Conservation (phyloP, 37 sponge, comb jelly and placozoan genomes). For the Halichondria panicea region DNA sequence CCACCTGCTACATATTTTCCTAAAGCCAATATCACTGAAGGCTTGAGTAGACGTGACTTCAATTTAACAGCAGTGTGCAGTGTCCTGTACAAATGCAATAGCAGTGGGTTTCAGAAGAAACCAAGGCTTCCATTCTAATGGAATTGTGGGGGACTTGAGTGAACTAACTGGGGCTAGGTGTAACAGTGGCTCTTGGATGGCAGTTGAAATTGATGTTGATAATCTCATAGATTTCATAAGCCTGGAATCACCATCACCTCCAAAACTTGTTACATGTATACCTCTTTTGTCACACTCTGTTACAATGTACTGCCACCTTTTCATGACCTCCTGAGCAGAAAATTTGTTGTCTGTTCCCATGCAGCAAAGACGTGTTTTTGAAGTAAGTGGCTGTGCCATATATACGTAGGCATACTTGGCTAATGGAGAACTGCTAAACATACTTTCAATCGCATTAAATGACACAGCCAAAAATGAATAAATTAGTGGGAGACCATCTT, state of each 20-base stretch:
- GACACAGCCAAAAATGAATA: slow-evolving; percentile 20
- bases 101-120: slow-evolving; percentile 17
- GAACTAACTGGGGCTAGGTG: neutral
- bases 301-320: neutral
- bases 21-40: slow-evolving; percentile 34
- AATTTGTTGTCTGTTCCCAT: slow-evolving; percentile 34
- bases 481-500: slow-evolving; percentile 6
- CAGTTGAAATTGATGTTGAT: neutral
- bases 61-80: slow-evolving; percentile 45
- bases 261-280: slow-evolving; percentile 36
- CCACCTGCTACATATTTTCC: slow-evolving; percentile 32
- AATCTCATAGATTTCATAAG: slow-evolving; percentile 34
- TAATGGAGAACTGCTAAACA: neutral
- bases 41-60: slow-evolving; percentile 31
- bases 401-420: slow-evolving; percentile 49
- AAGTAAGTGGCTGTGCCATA: slow-evolving; percentile 34
- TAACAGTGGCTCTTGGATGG: neutral
- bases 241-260: slow-evolving; percentile 49
- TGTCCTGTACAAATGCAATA: slow-evolving; percentile 46
- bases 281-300: slow-evolving; percentile 36
- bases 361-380: slow-evolving; percentile 22
- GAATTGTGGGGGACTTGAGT: slow-evolving; percentile 11
- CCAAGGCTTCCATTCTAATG: slow-evolving; percentile 42
- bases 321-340: neutral
- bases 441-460: slow-evolving; percentile 35